Evolutionary conservation across 2,113 vertebrate species (phyloP), one percentile per base, ranked within the genome.

Genomic region (Heloderma charlesbogerti): DNA sequence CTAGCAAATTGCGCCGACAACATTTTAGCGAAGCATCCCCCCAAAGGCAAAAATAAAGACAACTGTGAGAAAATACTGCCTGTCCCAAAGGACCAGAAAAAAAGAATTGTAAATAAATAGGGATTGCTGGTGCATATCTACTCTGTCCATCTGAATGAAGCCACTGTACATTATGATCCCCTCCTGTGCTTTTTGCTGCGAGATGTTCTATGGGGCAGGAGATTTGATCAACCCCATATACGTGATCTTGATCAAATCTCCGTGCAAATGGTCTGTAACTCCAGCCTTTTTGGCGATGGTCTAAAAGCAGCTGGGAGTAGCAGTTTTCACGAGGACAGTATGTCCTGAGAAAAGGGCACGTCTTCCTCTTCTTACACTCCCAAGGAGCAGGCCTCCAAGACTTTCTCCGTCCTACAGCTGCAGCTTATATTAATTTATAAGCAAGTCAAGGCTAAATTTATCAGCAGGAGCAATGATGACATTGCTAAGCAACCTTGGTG

Each of bases 381-480:
- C n/a, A 75, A 86, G 63, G 54, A 90, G 66, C 71, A 54, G 63
- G 84, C 74, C 63, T 86, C n/a, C 84, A 71, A 86, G 89, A 80
- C 75, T 80, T 80, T 43, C 88, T 57, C n/a, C 48, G 9, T 74
- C 69, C 75, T 71, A 86, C 89, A 80, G 89, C 75, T 71, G 84
- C 75, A 90, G 89, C 84, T 72, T 80, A 79, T 90, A 86, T 90
- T 80, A 90, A 86, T 90, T 90, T 90, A 90, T 86, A 90, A 86
- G 84, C 84, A 43, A 60, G 63, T 80, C 89, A 80, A 90, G 89
- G 89, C 89, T 90, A 90, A 90, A 90, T 90, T 90, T 90, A 90
- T 90, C 89, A 69, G 63, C 83, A 72, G 77, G 22, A 80, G 84
- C n/a, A 57, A 57, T 29, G 84, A 90, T 90, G 75, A 90, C 89